Percentiles rank a stretch among this genome's conserved stretches.
Conservation (phyloP, 1,140 invertebrate genomes). For the Dendrolimus kikuchii region DNA sequence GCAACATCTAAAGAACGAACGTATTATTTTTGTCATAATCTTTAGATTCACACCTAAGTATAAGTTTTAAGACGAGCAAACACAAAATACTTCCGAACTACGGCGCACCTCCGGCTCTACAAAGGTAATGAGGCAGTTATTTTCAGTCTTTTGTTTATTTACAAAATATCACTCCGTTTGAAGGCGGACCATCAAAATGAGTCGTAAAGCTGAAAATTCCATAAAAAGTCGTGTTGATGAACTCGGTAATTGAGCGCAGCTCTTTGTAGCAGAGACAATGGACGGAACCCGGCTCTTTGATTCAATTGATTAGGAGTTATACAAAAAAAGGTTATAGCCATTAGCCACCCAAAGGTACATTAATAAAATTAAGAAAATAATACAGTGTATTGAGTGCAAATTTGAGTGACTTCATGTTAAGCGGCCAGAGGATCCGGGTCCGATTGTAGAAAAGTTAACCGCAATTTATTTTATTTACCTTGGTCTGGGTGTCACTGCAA, state of each 20-base stretch:
- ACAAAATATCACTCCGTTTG: conserved; percentile 72
- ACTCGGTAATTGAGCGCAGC: conserved; percentile 62
- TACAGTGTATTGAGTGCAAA: too few relatives aligned
- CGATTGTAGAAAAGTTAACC: too few relatives aligned
- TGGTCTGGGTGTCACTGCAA: too few relatives aligned
- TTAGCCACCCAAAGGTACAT: too few relatives aligned
- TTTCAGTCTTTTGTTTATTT: conserved; percentile 70
- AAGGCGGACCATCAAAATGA: conserved; percentile 71
- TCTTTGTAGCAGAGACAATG: conserved; percentile 67
- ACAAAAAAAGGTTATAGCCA: conserved; percentile 11
- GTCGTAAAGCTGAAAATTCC: conserved; percentile 68
- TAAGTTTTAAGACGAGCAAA: conserved; percentile 28
- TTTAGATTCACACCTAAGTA: conserved; percentile 24
- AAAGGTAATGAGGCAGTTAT: conserved; percentile 68
- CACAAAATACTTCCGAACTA: conserved; percentile 34
- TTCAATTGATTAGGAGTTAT: conserved; percentile 42
- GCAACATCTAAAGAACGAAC: too few relatives aligned
- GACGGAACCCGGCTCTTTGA: conserved; percentile 45
- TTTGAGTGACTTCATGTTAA: too few relatives aligned
- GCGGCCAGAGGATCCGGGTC: too few relatives aligned
- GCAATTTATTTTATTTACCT: too few relatives aligned
- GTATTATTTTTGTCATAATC: conserved; percentile 11
- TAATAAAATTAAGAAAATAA: too few relatives aligned
- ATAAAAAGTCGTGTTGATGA: conserved; percentile 72
- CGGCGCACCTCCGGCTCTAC: conserved; percentile 54